phyloP scores from a whole-genome alignment of 2,113 vertebrate genomes.

The Struthio camelus region DNA sequence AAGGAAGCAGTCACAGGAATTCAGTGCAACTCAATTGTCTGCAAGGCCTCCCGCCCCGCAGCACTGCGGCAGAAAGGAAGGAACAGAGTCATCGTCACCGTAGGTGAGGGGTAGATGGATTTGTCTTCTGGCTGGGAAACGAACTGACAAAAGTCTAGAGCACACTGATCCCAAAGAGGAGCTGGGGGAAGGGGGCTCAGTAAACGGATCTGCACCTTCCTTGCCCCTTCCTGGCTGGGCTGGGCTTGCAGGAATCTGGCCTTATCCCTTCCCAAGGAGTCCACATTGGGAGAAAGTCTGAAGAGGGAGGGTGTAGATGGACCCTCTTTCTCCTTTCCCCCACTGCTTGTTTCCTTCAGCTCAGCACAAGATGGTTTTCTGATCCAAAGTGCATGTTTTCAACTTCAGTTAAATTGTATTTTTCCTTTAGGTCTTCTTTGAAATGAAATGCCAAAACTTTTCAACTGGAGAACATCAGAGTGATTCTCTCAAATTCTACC shows the following conservation, averaged over 20 bases:
- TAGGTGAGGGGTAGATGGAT: conserved; percentile 18
- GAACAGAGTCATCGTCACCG: background rate
- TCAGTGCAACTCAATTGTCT: background rate
- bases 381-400: background rate
- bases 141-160: background rate
- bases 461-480: background rate
- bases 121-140: conserved; percentile 8
- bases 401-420: background rate
- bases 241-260: background rate
- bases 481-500: background rate
- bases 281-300: fast-evolving
- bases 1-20: conserved; percentile 2
- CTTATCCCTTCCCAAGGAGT: background rate
- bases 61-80: conserved; percentile 1
- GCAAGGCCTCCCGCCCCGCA: conserved; percentile 12
- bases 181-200: background rate
- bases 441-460: background rate
- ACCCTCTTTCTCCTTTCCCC: background rate
- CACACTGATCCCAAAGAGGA: background rate
- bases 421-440: background rate
- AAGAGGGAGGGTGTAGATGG: fast-evolving
- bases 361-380: background rate
- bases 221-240: fast-evolving
- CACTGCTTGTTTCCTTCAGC: background rate
- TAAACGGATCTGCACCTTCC: background rate